Base-by-base conservation (phyloP, 2,888 invertebrate species). In the Chalcis sispes region DNA sequence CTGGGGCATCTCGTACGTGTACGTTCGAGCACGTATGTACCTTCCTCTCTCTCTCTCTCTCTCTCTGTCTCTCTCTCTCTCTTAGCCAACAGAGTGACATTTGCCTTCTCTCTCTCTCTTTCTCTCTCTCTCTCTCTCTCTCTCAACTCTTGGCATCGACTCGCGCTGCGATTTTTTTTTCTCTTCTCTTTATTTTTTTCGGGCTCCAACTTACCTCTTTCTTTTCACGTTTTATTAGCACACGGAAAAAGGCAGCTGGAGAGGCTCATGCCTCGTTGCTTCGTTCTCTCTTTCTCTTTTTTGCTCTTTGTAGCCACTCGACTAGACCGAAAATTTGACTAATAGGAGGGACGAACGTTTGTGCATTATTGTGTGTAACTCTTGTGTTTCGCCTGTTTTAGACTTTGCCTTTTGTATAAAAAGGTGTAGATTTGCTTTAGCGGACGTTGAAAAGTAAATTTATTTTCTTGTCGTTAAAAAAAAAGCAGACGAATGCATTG, bases 1-100 rank as follows among this genome's bases (percentile, higher is more conserved):
- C 81, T 85, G 83, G 83, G 85, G 81, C 81, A 85, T 81, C 82
- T 69, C 40, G n/a, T 50, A 18, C 32, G 46, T n/a, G 32, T n/a
- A 25, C 46, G 20, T 10, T 80, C 79, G 79, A 80, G 71, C 58
- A n/a, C 18, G 56, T 52, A 5, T 61, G 27, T 46, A 20, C 40
- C 58, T 59, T 29, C 54, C 73, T 58, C 18, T 42, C 50, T 36
- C 10, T 36, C 15, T 42, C 42, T 4, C 42, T 42, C 15, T 42
- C 42, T 4, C 15, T 42, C 7, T 42, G 7, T 42, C 15, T 42
- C 50, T 54, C 40, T 67, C 15, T 67, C 10, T 7, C 4, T 10
- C 10, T 36, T 36, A 36, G 36, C 36, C 4, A 4, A 36, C 5
- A 36, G 10, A 7, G 66, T 48, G 59, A 65, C 54, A 76, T 66